Evolutionary conservation across 1,140 invertebrate genomes (phyloP), one percentile per base, ranked within the genome.

Genomic region (Lineus longissimus): DNA sequence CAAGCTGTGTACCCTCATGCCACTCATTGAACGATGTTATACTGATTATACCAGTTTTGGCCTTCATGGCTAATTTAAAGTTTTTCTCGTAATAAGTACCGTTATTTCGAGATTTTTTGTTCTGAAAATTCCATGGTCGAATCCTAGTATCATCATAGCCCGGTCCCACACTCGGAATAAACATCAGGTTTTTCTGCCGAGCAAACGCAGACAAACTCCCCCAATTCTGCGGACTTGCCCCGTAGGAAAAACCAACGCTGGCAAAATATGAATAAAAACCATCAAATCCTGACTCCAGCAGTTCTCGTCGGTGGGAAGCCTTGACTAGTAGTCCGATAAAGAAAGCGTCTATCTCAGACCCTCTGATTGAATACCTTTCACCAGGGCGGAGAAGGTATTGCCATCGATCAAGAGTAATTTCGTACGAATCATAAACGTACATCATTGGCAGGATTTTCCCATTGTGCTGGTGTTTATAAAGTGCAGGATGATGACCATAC

Each of bases 11-110:
- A 7, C 84, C 84, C 73, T 85, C 84, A 62, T 85, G 84, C 84
- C 84, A 85, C 67, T 85, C 84, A 70, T 85, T 85, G 68, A 85
- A 85, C 7, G 81, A 83, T 13, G 84, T 85, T 17, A 85, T 82
- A 19, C 81, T 81, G 27, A 85, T 62, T 29, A 82, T 67, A 40
- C 64, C 56, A 30, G 82, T 76, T 7, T 69, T 58, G 29, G 73
- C 59, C 11, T 68, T 66, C 30, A 83, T 40, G 2, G 83, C 84
- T 60, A 71, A 69, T 54, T 75, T 65, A 55, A 85, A 82, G 7
- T 76, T 69, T 22, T 69, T 59, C 51, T 70, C 69, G 60, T 84
- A 85, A 69, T 85, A 85, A 11, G 68, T 64, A 4, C 84, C 84
- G 56, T 81, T 72, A 17, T 79, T 64, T 27, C 84, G 63, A 45